A percentile compares a stretch with the other conserved stretches of the same genome.
Conservation (phyloP, 2,797 vertebrate species). For the Takifugu rubripes region DNA sequence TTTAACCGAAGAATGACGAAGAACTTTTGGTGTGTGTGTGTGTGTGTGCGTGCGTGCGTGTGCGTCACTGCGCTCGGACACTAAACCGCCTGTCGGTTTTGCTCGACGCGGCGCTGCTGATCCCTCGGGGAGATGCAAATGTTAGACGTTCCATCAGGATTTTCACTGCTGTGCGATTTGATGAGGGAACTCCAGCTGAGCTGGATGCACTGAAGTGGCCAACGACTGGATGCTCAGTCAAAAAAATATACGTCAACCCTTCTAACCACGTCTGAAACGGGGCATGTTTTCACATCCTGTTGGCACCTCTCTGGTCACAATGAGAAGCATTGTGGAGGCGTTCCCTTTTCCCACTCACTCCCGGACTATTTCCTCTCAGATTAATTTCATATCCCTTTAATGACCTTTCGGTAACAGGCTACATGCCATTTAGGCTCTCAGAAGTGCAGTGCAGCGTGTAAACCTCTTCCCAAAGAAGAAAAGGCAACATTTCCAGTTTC, state of each 20-base stretch:
- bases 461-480: constrained; percentile 44
- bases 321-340: constrained; percentile 18
- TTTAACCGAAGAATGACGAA: too few species aligned
- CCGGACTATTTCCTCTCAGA: constrained; percentile 29
- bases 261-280: constrained; percentile 13
- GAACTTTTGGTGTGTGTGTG: too few species aligned
- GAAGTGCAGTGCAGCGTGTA: constrained; percentile 37
- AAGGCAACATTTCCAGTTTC: constrained; percentile 44
- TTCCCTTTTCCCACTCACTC: constrained; percentile 38
- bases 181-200: constrained; percentile 53
- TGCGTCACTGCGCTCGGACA: constrained; percentile 1
- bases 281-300: constrained; percentile 18
- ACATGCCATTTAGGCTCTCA: constrained; percentile 46
- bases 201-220: constrained; percentile 20
- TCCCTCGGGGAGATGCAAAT: constrained; percentile 30
- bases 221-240: constrained; percentile 5
- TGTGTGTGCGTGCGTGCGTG: background rate
- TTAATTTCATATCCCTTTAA: constrained; percentile 57
- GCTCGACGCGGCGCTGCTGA: constrained; percentile 6
- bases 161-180: constrained; percentile 47
- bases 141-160: constrained; percentile 30
- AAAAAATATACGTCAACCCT: constrained; percentile 16
- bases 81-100: constrained; percentile 4
- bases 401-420: constrained; percentile 57
- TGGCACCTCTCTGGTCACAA: constrained; percentile 30